Evolutionary conservation across 2,888 invertebrate species (phyloP).

Genomic region (Stegana nigrithorax): DNA sequence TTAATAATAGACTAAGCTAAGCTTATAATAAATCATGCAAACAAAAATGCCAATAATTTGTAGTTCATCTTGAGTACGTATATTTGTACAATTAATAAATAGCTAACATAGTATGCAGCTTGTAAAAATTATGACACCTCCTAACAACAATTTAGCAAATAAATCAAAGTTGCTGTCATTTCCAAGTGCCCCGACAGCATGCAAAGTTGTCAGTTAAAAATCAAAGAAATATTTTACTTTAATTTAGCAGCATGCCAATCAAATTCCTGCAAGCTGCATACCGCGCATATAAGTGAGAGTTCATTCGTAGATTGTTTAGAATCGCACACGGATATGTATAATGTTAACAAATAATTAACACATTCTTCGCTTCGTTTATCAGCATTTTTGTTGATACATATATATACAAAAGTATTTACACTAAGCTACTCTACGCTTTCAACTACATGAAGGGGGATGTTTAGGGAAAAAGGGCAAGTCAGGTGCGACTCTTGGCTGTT

Average conservation of each 20-base stretch:
- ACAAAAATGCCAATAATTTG: constrained; percentile 58
- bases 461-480: constrained; percentile 71
- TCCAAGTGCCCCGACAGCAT: no score
- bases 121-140: no score
- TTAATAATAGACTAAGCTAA: neutral
- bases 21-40: constrained; percentile 21
- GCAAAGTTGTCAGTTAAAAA: no score
- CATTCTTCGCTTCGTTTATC: constrained; percentile 44
- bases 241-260: no score
- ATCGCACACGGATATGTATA: constrained; percentile 39
- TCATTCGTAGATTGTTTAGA: neutral
- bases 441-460: constrained; percentile 73
- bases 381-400: constrained; percentile 58
- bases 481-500: constrained; percentile 72
- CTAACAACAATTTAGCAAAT: no score
- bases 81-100: neutral
- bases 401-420: constrained; percentile 47
- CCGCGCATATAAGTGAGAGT: no score
- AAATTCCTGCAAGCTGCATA: no score
- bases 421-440: constrained; percentile 66
- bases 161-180: no score
- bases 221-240: no score
- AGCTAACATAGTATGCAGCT: no score
- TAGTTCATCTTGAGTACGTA: neutral
- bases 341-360: constrained; percentile 19